Evolutionary conservation across 2,113 vertebrate species (phyloP).

Genomic region (Lamprologus speciosus): DNA sequence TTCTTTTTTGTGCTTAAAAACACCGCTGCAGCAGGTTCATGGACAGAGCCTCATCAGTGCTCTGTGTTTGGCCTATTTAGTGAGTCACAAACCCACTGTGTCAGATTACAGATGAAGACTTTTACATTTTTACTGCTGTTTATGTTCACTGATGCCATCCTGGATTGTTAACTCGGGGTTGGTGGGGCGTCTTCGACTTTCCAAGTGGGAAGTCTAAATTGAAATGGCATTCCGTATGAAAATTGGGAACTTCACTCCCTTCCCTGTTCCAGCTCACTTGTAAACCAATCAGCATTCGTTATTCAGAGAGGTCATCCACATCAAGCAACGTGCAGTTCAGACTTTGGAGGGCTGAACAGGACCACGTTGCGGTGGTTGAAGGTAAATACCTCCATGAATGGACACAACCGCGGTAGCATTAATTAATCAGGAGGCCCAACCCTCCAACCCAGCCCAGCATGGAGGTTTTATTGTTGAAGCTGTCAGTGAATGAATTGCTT

Average conservation of each 20-base stretch:
- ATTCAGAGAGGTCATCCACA: background rate
- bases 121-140: background rate
- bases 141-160: background rate
- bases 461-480: background rate
- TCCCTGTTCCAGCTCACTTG: background rate
- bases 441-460: background rate
- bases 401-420: background rate
- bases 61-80: background rate
- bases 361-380: background rate
- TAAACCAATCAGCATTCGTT: background rate
- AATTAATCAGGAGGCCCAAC: background rate
- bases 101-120: background rate
- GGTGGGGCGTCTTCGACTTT: background rate
- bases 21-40: background rate
- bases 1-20: background rate
- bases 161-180: accelerated
- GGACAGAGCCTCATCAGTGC: background rate
- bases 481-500: background rate
- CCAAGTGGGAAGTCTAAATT: background rate
- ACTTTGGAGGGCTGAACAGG: background rate
- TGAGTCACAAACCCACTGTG: background rate
- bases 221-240: background rate
- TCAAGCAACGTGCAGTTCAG: background rate
- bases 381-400: background rate
- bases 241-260: background rate